Base-by-base conservation (phyloP, 2,797 vertebrate genomes). In the Enteromius mattozi region DNA sequence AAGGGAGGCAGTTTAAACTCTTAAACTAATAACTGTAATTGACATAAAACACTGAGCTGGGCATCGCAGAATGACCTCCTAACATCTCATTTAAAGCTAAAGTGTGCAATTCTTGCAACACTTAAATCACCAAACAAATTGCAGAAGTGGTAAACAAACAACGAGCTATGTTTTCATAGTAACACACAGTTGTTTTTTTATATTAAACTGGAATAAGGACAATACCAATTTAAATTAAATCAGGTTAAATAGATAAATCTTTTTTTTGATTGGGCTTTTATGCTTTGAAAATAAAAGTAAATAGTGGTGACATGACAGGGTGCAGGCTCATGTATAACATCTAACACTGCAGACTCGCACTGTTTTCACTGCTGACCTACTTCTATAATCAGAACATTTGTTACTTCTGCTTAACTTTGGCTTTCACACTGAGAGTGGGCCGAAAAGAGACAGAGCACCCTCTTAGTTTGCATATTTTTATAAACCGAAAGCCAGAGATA, bases 381-480 rank as follows among this genome's bases (percentile, higher is more conserved):
- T 92, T 92, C 87, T 87, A 79, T 87, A 90, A 91, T 92, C 86
- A 88, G 27, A 87, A 86, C 86, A 88, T 91, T 74, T 82, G 54
- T 77, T 77, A 72, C 81, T 85, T 86, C 83, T 85, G 63, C 1
- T 14, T 61, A 45, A 40, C 68, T 74, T 75, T 81, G 42, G 37
- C 37, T 83, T 83, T 76, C 59, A 68, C 74, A 83, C 54, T 24
- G 16, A 85, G 33, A 83, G 71, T 30, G n/a, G 21, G 74, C 7
- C 27, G 45, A 87, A 51, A 70, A 83, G 59, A 88, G 9, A 82
- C 81, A 81, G 77, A 86, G 27, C 66, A 47, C 51, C 40, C 1
- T 49, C 21, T 79, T 27, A 69, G 63, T 19, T 49, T 40, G 33
- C 17, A 37, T 56, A 56, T 78, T 79, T 72, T 3, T 49, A 33